phyloP scores from a whole-genome alignment of 2,113 vertebrate genomes.

The Osmerus mordax region DNA sequence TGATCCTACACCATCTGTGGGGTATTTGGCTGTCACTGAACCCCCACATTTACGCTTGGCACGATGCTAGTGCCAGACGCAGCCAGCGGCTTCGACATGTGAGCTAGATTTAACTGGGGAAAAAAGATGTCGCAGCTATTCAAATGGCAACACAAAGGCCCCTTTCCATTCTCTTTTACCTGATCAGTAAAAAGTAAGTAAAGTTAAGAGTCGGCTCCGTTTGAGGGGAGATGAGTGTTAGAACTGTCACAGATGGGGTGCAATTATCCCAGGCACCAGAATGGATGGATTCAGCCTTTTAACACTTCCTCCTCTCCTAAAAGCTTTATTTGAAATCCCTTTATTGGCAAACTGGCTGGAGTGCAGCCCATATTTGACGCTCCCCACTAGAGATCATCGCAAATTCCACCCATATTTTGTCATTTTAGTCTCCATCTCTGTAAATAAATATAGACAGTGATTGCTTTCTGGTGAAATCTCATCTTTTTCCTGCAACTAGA shows the following conservation, averaged over 20 bases:
- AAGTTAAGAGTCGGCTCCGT: constrained; percentile 19
- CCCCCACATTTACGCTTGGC: constrained; percentile 4
- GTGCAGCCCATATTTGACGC: constrained; percentile 10
- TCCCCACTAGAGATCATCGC: constrained; percentile 12
- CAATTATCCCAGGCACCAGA: constrained; percentile 26
- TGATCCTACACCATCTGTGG: constrained; percentile 15
- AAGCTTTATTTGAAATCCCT: constrained; percentile 24
- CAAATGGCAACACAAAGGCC: neutral
- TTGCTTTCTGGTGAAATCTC: too few species aligned
- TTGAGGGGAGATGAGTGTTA: constrained; percentile 9
- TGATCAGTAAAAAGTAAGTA: constrained; percentile 10
- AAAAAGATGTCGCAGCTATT: constrained; percentile 9
- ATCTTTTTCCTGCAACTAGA: too few species aligned
- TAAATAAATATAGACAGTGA: too few species aligned
- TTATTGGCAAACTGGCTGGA: constrained; percentile 10
- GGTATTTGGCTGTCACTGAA: constrained; percentile 7
- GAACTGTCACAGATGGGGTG: constrained; percentile 28
- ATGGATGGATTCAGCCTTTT: constrained; percentile 18
- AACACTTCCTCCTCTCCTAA: constrained; percentile 2
- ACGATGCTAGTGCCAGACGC: constrained; percentile 1
- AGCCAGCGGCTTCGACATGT: constrained; percentile 18
- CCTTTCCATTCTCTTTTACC: neutral
- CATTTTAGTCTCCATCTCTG: too few species aligned
- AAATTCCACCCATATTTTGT: neutral
- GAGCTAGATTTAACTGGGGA: constrained; percentile 7